Evolutionary conservation across 2,113 vertebrate species (phyloP).

Genomic region (Malurus melanocephalus): DNA sequence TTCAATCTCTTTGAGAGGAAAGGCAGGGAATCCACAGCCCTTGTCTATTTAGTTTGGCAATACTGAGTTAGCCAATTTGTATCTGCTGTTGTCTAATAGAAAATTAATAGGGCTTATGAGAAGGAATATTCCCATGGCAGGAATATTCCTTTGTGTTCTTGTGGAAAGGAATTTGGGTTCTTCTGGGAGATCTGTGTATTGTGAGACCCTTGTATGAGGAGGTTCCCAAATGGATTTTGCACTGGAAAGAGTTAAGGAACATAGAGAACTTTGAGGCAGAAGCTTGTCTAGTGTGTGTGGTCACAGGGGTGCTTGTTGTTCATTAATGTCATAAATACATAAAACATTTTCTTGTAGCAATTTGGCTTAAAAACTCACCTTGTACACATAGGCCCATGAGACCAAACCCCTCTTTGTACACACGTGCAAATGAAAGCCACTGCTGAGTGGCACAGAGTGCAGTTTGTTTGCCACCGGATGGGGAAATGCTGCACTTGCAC

Average conservation of each 20-base stretch:
- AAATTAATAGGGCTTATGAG: neutral
- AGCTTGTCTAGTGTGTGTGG: neutral
- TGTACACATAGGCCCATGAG: neutral
- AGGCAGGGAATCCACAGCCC: neutral
- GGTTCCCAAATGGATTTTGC: neutral
- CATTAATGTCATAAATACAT: neutral
- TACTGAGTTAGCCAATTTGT: neutral
- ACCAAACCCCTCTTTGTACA: neutral
- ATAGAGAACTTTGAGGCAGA: neutral
- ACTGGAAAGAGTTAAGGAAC: neutral
- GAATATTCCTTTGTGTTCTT: neutral
- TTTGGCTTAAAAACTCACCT: neutral
- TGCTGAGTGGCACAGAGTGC: neutral
- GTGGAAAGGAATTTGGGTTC: neutral
- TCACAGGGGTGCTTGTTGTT: neutral
- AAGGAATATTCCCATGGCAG: neutral
- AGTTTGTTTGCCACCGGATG: neutral
- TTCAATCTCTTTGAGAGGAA: neutral
- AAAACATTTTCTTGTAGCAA: neutral
- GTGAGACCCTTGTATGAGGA: neutral
- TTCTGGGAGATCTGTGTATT: neutral
- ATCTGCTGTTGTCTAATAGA: neutral
- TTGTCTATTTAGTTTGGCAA: neutral
- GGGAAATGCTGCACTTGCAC: neutral
- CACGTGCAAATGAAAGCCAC: neutral